Percentiles rank a stretch among this genome's conserved stretches.
Evolutionary conservation across 2,888 invertebrate species (phyloP).

Genomic region (Leucophenga maculata): DNA sequence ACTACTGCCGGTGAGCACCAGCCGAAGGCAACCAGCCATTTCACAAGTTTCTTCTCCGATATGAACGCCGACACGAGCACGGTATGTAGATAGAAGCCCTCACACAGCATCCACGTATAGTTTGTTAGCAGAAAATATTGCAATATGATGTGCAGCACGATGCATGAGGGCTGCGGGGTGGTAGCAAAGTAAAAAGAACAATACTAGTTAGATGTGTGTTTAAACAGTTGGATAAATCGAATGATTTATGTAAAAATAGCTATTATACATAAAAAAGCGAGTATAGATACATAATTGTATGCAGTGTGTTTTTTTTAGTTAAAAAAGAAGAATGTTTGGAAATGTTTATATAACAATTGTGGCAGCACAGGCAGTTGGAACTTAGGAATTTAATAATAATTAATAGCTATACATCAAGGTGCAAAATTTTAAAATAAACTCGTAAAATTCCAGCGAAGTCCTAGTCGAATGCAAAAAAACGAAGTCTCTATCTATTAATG

Average conservation of each 20-base stretch:
- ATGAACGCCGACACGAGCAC: slow-evolving; percentile 93
- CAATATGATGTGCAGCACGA: slow-evolving; percentile 84
- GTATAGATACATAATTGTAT: no score
- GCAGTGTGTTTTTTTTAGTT: no score
- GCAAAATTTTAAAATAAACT: no score
- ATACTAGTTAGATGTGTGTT: not conserved
- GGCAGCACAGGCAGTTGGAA: no score
- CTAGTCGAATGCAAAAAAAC: no score
- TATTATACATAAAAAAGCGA: not conserved
- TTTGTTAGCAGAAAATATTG: slow-evolving; percentile 93
- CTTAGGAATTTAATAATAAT: no score
- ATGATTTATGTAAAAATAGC: not conserved
- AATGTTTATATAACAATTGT: no score
- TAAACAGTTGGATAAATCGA: not conserved
- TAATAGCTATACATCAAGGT: no score
- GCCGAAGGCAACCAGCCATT: slow-evolving; percentile 86
- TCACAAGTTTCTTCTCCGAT: slow-evolving; percentile 87
- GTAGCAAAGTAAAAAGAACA: not conserved
- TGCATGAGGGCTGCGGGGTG: slow-evolving; percentile 81
- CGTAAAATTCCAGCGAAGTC: no score
- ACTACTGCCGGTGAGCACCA: slow-evolving; percentile 86
- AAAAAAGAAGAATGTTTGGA: no score
- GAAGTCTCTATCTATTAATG: no score
- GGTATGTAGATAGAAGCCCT: slow-evolving; percentile 94
- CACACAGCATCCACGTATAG: slow-evolving; percentile 98